Conservation (phyloP, 2,797 vertebrate genomes). For the Anabas testudineus region DNA sequence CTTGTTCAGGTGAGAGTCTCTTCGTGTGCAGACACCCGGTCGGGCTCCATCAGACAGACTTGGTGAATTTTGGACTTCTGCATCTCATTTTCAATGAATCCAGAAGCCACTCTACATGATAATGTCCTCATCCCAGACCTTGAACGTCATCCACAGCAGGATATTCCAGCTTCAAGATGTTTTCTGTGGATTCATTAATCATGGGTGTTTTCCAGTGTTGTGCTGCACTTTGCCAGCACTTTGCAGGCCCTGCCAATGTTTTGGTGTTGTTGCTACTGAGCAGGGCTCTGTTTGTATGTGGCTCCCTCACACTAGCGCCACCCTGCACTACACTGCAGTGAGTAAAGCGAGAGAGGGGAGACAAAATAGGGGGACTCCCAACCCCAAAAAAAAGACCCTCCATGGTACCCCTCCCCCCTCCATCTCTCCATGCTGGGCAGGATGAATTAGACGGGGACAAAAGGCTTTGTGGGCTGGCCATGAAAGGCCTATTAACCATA, state of each 20-base stretch:
- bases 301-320: conserved; percentile 69
- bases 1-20: conserved; percentile 59
- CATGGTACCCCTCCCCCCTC: conserved; percentile 63
- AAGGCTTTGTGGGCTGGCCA: conserved; percentile 88
- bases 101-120: not conserved
- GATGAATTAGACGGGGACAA: conserved; percentile 87
- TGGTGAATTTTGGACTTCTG: not conserved
- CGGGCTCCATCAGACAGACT: not conserved
- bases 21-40: not conserved
- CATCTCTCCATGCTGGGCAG: conserved; percentile 83
- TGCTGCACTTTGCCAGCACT: conserved; percentile 59
- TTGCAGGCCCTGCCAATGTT: conserved; percentile 66
- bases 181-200: conserved; percentile 50
- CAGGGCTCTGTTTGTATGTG: conserved; percentile 57
- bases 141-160: conserved; percentile 38
- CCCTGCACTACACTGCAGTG: conserved; percentile 53
- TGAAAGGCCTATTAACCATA: conserved; percentile 91
- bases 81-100: not conserved
- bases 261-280: conserved; percentile 67
- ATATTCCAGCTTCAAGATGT: conserved; percentile 46
- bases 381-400: conserved; percentile 55
- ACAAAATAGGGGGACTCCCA: conserved; percentile 62
- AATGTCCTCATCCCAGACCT: conserved; percentile 15
- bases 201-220: conserved; percentile 67
- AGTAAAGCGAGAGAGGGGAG: conserved; percentile 24